Conservation (phyloP, 2,888 invertebrate species). For the Halictus ligatus region DNA sequence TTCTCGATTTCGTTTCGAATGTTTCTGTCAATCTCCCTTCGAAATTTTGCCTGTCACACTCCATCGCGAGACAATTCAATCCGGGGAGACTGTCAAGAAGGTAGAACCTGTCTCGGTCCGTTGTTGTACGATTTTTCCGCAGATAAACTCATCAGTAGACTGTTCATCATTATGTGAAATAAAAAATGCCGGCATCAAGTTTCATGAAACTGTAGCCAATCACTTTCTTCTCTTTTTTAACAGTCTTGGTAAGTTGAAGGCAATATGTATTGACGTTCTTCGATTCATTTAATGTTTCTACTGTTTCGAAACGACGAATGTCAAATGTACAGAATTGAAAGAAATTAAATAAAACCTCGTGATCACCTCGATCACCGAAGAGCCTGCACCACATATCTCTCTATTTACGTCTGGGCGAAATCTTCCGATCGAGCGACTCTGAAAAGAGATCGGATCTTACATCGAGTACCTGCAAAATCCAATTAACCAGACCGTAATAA, state of each 20-base stretch:
- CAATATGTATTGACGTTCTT: no score
- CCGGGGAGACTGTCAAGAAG: neutral
- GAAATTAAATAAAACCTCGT: neutral
- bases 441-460: neutral
- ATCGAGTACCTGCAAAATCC: conserved; percentile 37
- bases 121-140: neutral
- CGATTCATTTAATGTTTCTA: no score
- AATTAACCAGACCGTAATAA: conserved; percentile 51
- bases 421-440: neutral
- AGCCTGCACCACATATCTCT: neutral
- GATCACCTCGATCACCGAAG: neutral
- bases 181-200: neutral
- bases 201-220: neutral
- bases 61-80: neutral
- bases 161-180: neutral
- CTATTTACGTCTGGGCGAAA: neutral
- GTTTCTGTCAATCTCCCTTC: neutral
- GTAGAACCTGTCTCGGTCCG: neutral
- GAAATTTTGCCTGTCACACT: conserved; percentile 2
- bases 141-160: neutral
- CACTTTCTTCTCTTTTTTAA: neutral
- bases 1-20: conserved; percentile 10
- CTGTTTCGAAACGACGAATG: no score
- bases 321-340: neutral
- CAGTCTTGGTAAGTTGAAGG: no score